Percentiles rank a stretch among this genome's conserved stretches.
These are phyloP conservation scores for Orthonychiurus folsomi DNA, from an alignment of 2,888 invertebrate genomes.

Conservation along the genomic window DNA sequence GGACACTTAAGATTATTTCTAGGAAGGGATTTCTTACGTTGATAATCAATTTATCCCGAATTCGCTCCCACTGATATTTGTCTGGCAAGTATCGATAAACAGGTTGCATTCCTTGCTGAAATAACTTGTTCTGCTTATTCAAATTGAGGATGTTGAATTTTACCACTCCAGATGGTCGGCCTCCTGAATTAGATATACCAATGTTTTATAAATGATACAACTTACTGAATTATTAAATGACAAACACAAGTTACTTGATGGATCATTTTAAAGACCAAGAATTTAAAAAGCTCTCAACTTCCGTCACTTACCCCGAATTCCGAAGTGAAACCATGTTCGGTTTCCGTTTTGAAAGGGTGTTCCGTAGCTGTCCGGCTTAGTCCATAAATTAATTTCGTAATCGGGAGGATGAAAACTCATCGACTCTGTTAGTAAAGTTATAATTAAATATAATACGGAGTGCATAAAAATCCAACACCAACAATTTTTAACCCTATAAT, in stretches of 20 bases:
- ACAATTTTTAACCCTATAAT: neutral
- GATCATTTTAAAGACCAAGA: neutral
- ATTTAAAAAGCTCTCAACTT: neutral
- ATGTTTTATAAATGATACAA: neutral
- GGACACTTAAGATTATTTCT: neutral
- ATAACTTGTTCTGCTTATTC: slow-evolving; percentile 82
- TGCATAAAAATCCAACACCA: neutral
- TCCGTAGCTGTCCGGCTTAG: slow-evolving; percentile 76
- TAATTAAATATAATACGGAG: neutral
- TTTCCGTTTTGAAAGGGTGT: slow-evolving; percentile 82
- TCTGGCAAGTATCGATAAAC: slow-evolving; percentile 67
- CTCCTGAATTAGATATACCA: slow-evolving; percentile 22
- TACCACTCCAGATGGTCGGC: slow-evolving; percentile 47
- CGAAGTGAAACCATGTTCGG: slow-evolving; percentile 88
- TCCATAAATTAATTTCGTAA: slow-evolving; percentile 83
- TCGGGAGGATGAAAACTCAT: slow-evolving; percentile 45
- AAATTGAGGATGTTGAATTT: slow-evolving; percentile 77
- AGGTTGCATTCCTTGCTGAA: slow-evolving; percentile 81
- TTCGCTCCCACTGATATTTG: slow-evolving; percentile 69
- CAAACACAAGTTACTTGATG: neutral
- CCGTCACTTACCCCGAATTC: slow-evolving; percentile 52
- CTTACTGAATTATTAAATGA: no score
- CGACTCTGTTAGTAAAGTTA: neutral
- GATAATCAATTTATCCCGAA: slow-evolving; percentile 30
- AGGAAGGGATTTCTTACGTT: slow-evolving; percentile 22